A percentile compares a stretch with the other conserved stretches of the same genome.
Conservation (phyloP, 2,113 vertebrate species). For the Diadophis punctatus region DNA sequence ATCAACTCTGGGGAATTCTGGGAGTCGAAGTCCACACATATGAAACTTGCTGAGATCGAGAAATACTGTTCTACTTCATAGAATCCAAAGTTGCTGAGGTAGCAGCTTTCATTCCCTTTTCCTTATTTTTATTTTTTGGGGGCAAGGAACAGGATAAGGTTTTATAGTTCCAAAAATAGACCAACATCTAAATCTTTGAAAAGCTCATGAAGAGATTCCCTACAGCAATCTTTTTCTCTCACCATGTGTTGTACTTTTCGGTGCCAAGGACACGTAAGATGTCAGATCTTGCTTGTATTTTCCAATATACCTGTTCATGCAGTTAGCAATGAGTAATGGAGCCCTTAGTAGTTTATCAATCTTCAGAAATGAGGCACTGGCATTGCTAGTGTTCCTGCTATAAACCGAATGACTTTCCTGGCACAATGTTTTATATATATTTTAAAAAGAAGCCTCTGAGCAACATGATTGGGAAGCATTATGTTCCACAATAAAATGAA, state of each 20-base stretch:
- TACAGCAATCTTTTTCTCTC: background rate
- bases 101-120: background rate
- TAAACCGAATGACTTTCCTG: background rate
- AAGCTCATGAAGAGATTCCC: constrained; percentile 1
- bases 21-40: background rate
- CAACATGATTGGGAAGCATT: background rate
- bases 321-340: constrained; percentile 2
- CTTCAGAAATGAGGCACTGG: background rate
- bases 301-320: accelerated
- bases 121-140: background rate
- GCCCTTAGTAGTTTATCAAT: background rate
- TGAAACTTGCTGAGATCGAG: background rate
- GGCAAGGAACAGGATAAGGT: background rate
- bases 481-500: background rate
- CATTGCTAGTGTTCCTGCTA: background rate
- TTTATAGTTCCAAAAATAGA: constrained; percentile 23
- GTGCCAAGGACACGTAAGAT: background rate
- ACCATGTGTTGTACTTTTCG: background rate
- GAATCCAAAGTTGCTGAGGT: background rate
- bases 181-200: background rate
- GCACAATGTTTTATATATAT: background rate
- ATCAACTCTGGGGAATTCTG: background rate
- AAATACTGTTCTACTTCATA: background rate
- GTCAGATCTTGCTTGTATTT: background rate
- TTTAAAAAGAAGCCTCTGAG: background rate